Percentiles rank a stretch among this genome's conserved stretches.
Evolutionary conservation across 2,888 invertebrate genomes (phyloP).

Genomic region (Caenorhabditis becei): DNA sequence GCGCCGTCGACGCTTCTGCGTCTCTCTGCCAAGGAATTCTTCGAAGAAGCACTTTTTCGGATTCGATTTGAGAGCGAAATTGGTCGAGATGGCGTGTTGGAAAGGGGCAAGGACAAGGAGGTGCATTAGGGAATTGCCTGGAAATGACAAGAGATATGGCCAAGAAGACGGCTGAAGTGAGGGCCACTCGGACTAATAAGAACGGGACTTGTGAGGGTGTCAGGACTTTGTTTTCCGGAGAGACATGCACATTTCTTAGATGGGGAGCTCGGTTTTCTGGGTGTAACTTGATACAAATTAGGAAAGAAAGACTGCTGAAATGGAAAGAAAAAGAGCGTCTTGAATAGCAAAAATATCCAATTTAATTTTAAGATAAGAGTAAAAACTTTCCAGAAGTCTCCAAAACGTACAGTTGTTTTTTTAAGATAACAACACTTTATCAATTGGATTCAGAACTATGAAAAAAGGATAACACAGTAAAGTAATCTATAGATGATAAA

Average conservation of each 20-base stretch:
- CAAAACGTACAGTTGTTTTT: no score
- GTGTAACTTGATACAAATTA: conserved; percentile 47
- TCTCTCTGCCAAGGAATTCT: conserved; percentile 23
- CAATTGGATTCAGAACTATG: no score
- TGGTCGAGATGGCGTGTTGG: conserved; percentile 31
- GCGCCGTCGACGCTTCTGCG: conserved; percentile 28
- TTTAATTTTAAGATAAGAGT: no score
- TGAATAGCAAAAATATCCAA: neutral
- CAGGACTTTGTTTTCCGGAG: conserved; percentile 1
- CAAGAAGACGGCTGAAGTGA: conserved; percentile 11
- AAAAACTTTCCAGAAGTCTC: no score
- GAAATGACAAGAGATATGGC: conserved; percentile 36
- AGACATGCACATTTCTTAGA: neutral
- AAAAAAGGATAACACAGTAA: no score
- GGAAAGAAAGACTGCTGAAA: conserved; percentile 11
- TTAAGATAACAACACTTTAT: no score
- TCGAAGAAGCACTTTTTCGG: conserved; percentile 44
- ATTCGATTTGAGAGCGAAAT: conserved; percentile 55
- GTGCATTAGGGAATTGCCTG: conserved; percentile 57
- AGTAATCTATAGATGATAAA: neutral
- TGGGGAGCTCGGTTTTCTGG: conserved; percentile 23
- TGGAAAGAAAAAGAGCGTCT: neutral
- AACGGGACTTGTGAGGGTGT: conserved; percentile 13
- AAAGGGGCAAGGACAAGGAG: conserved; percentile 19
- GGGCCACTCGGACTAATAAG: conserved; percentile 39